phyloP scores from a whole-genome alignment of 2,888 invertebrate species.

The Dasysyrphus albostriatus region DNA sequence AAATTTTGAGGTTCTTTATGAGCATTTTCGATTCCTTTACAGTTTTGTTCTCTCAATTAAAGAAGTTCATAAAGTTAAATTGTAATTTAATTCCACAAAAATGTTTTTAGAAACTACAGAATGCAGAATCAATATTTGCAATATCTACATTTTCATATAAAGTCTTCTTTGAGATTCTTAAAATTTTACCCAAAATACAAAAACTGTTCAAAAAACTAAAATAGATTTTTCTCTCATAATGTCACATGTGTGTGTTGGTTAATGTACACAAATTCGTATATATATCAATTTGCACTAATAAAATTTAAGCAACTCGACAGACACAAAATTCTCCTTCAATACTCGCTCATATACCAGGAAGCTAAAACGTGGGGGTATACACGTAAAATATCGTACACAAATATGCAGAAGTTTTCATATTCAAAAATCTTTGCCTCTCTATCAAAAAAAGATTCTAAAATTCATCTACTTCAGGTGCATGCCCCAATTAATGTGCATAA shows the following conservation, averaged over 20 bases:
- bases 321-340: background rate
- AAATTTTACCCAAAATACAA: no score
- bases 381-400: background rate
- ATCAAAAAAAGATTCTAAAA: conserved; percentile 14
- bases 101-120: no score
- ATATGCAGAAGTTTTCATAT: background rate
- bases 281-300: conserved; percentile 11
- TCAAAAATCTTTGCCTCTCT: conserved; percentile 18
- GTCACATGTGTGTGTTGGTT: background rate
- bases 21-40: no score
- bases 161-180: no score
- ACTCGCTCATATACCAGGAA: conserved; percentile 17
- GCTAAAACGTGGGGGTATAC: background rate
- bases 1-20: no score
- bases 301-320: background rate
- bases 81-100: no score
- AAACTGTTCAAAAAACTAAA: background rate
- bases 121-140: no score
- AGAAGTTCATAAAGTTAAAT: no score
- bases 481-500: conserved; percentile 63
- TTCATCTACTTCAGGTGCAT: conserved; percentile 63
- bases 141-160: no score
- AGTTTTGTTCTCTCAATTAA: no score
- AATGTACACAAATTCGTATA: background rate
- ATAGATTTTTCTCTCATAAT: background rate